Conservation (phyloP, 1,140 invertebrate species). For the Zaprionus camerounensis region DNA sequence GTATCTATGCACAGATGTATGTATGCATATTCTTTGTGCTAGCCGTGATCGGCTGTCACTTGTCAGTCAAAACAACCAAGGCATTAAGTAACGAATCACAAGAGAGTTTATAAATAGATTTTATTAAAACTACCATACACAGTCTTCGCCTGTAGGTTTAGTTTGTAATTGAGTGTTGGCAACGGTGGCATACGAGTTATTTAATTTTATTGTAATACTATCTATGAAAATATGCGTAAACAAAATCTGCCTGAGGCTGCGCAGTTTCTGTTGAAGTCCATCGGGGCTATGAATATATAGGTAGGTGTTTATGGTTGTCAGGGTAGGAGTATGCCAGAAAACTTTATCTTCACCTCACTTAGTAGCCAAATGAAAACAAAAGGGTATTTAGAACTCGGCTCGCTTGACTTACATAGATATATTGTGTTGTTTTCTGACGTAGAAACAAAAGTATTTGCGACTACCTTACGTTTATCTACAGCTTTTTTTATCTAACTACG, state of each 20-base stretch:
- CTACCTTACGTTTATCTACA: conserved; percentile 34
- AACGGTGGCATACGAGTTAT: conserved; percentile 25
- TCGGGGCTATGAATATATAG: not conserved
- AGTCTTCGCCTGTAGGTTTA: conserved; percentile 27
- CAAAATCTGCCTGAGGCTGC: not conserved
- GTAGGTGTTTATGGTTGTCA: not conserved
- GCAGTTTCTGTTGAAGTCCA: not conserved
- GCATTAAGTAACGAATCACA: conserved; percentile 37
- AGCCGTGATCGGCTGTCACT: conserved; percentile 41
- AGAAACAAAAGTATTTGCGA: conserved; percentile 20
- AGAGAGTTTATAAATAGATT: conserved; percentile 38
- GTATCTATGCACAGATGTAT: not conserved
- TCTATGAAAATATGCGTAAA: conserved; percentile 1
- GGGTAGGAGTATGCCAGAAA: not conserved
- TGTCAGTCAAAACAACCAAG: conserved; percentile 44
- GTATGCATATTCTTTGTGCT: conserved; percentile 17
- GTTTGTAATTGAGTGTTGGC: conserved; percentile 31
- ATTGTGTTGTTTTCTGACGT: conserved; percentile 10
- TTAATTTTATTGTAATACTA: conserved; percentile 28
- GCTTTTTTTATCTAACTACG: conserved; percentile 38
- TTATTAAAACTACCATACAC: conserved; percentile 10
- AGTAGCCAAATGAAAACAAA: not conserved
- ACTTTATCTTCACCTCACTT: not conserved
- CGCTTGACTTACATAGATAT: not conserved
- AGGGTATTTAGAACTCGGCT: conserved; percentile 13